Percentiles rank a stretch among this genome's conserved stretches.
Evolutionary conservation across 2,113 vertebrate genomes (phyloP).

Genomic region (Galeopterus variegatus): DNA sequence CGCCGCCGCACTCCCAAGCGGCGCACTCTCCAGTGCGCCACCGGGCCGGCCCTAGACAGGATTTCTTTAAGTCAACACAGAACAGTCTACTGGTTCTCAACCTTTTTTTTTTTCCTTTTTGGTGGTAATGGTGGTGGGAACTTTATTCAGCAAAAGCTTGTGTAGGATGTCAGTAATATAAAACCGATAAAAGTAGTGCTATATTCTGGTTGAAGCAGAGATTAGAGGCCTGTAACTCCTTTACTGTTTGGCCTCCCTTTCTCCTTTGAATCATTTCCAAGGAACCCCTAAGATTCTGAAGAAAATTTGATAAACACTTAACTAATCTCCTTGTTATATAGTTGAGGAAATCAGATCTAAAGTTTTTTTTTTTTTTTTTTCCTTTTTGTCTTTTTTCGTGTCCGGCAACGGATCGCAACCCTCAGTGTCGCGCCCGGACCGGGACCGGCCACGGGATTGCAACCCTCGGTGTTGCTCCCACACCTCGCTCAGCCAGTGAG

Average conservation of each 20-base stretch:
- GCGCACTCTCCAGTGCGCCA: too few relatives aligned
- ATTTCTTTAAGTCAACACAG: background rate
- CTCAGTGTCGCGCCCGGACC: too few relatives aligned
- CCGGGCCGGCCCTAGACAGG: too few relatives aligned
- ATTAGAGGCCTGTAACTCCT: background rate
- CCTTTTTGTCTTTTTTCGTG: too few relatives aligned
- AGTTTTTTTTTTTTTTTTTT: too few relatives aligned
- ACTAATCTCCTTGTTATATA: background rate
- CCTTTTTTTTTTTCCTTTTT: background rate
- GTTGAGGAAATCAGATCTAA: background rate
- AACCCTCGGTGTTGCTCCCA: too few relatives aligned
- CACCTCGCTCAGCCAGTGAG: too few relatives aligned
- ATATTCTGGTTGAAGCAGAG: background rate
- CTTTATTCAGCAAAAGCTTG: background rate
- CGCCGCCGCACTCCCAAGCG: too few relatives aligned
- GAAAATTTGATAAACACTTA: constrained; percentile 25
- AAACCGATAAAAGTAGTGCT: background rate
- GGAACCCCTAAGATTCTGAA: background rate
- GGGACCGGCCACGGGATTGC: too few relatives aligned
- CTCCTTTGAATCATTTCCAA: constrained; percentile 1
- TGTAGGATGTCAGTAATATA: background rate
- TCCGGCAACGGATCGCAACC: too few relatives aligned
- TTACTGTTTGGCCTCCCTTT: background rate
- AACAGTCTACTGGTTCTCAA: background rate
- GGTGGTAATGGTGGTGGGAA: background rate